Evolutionary conservation across 35 echinoderm and acorn worm genomes (phyloP).

Genomic region (Ptychodera flava): DNA sequence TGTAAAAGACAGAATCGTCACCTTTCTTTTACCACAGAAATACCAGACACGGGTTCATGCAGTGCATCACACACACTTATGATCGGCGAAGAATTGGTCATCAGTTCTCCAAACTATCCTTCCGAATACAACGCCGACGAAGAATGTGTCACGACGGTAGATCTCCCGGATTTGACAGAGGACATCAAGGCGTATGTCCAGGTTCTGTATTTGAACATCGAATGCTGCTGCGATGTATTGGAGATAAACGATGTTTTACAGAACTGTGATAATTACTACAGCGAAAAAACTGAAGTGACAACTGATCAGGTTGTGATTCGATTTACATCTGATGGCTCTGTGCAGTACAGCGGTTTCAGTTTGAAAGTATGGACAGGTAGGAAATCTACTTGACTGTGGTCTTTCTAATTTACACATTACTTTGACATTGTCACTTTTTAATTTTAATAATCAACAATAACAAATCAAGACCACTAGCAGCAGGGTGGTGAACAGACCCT

Average conservation of each 20-base stretch:
- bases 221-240: background rate
- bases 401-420: too few relatives aligned
- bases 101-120: background rate
- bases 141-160: background rate
- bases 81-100: background rate
- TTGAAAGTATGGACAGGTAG: background rate
- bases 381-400: too few relatives aligned
- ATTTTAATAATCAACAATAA: too few relatives aligned
- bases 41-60: too few relatives aligned
- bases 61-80: too few relatives aligned
- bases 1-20: too few relatives aligned
- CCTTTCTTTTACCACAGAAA: too few relatives aligned
- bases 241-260: background rate
- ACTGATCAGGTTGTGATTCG: background rate
- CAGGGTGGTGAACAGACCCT: too few relatives aligned
- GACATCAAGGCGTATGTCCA: background rate
- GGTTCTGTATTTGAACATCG: background rate
- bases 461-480: too few relatives aligned
- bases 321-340: background rate
- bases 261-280: background rate
- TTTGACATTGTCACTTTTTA: too few relatives aligned
- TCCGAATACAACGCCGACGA: background rate
- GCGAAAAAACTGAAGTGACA: background rate
- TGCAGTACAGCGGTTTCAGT: background rate
- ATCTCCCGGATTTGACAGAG: background rate